Evolutionary conservation across 2,797 vertebrate species (phyloP).

Genomic region (Ficedula albicollis): DNA sequence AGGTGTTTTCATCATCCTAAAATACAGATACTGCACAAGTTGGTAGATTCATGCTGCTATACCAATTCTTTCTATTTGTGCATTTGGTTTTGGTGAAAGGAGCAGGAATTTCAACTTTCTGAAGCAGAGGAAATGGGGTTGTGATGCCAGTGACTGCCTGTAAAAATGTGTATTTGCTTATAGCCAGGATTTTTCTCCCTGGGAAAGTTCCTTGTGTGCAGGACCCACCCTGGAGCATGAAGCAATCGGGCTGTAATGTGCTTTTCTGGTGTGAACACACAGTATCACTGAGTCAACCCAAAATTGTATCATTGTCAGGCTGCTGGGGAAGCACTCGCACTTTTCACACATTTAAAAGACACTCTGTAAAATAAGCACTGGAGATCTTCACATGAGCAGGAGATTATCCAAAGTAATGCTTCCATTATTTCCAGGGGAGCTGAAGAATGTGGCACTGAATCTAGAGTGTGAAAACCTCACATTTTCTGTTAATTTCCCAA

Average conservation of each 20-base stretch:
- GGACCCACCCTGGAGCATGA: slow-evolving; percentile 17
- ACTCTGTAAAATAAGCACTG: neutral
- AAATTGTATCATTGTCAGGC: neutral
- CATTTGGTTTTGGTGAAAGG: neutral
- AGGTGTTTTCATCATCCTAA: neutral
- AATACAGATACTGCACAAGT: neutral
- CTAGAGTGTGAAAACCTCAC: neutral
- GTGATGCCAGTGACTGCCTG: neutral
- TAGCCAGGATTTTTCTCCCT: neutral
- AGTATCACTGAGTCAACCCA: slow-evolving; percentile 41
- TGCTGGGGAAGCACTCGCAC: neutral
- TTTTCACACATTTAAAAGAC: neutral
- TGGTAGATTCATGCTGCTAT: neutral
- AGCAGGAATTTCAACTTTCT: neutral
- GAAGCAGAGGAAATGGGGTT: neutral
- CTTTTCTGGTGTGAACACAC: neutral
- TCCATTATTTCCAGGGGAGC: neutral
- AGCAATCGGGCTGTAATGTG: neutral
- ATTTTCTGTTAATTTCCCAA: neutral
- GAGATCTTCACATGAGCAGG: neutral
- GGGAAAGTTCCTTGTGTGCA: slow-evolving; percentile 10
- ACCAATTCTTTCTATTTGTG: neutral
- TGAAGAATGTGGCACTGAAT: neutral
- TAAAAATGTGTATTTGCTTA: neutral
- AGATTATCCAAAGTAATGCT: neutral